Evolutionary conservation across 2,797 vertebrate species (phyloP), one percentile per base, ranked within the genome.

Genomic region (Perodicticus potto): DNA sequence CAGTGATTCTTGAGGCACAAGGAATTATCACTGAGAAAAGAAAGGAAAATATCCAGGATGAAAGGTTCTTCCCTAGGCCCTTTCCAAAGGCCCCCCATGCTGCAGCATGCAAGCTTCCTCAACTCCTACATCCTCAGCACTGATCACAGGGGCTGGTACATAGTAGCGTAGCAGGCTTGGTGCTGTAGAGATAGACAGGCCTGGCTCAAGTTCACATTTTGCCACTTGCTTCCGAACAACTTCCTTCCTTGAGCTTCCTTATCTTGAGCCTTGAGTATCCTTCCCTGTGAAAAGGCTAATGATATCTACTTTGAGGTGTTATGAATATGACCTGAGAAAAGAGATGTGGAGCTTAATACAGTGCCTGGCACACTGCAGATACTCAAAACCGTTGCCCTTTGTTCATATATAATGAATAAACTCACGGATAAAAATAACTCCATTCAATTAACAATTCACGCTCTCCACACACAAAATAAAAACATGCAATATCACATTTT

Each of bases 91-190:
- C 29, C 49, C 67, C 59, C 70, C 1, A 2, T 2, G 45, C 17
- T 7, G 16, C 1, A 5, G 13, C 0, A 7, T 2, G 8, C 59
- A 40, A 45, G n/a, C 27, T 32, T 55, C 67, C 20, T 17, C 7
- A 23, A 77, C 1, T 9, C 37, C 55, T 27, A 34, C 25, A 4
- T 40, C 59, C 7, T 81, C n/a, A 43, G 55, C 34, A 40, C 9
- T 1, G 0, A 57, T 1, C 12, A 1, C 1, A 19, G n/a, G 0
- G 29, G 29, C 43, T 19, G 70, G 59, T 29, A 29, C 12, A 4
- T 0, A 73, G 80, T 2, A 49, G 34, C 65, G 17, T 20, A 13
- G n/a, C 3, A 22, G n/a, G 49, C 32, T 22, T 5, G 14, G 69
- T 1, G 20, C 67, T 27, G 3, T 1, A 37, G 34, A 83, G 45